Conservation (phyloP, 2,888 invertebrate species). For the Hirtodrosophila duncani region DNA sequence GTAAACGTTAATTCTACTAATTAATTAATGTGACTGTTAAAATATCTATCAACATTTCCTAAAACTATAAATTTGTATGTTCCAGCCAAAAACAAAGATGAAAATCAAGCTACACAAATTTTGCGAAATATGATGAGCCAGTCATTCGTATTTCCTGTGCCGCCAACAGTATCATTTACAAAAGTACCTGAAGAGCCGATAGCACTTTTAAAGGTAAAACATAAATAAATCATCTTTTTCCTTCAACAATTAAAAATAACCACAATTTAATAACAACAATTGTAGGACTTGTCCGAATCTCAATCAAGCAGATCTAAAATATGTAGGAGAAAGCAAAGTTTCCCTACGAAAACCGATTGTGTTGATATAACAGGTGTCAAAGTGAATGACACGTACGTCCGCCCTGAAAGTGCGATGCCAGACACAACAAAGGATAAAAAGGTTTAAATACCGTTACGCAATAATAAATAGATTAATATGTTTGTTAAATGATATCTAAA, state of each 20-base stretch:
- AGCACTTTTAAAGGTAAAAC: constrained; percentile 75
- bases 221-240: constrained; percentile 1
- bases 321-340: constrained; percentile 89
- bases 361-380: constrained; percentile 45
- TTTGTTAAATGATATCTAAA: background rate
- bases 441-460: constrained; percentile 30
- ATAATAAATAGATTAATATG: background rate
- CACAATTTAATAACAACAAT: constrained; percentile 3
- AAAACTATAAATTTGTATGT: background rate
- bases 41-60: too few species aligned
- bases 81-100: constrained; percentile 77
- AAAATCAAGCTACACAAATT: constrained; percentile 87
- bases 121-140: constrained; percentile 87
- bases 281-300: constrained; percentile 63
- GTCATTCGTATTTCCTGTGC: constrained; percentile 84
- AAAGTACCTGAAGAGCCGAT: constrained; percentile 75
- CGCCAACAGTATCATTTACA: constrained; percentile 76
- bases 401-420: constrained; percentile 37
- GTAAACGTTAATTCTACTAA: too few species aligned
- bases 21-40: too few species aligned
- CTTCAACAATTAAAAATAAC: too few species aligned
- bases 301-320: constrained; percentile 61
- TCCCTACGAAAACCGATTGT: constrained; percentile 81
- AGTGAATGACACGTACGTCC: constrained; percentile 36
- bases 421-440: constrained; percentile 63